phyloP scores from a whole-genome alignment of 2,113 vertebrate genomes.

The Gorilla gorilla region DNA sequence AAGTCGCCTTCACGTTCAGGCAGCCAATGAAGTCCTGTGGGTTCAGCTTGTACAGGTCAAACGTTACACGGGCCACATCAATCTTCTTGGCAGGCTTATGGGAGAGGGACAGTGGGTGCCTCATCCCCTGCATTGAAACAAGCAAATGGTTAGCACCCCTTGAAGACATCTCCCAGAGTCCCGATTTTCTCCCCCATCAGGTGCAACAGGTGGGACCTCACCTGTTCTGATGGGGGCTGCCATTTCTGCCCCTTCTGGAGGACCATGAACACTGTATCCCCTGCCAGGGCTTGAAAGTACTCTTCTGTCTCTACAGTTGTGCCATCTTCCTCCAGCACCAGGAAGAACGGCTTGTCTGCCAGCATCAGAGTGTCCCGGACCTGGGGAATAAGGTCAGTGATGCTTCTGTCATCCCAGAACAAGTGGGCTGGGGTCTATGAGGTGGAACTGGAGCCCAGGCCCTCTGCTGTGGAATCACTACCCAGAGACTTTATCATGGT shows the following conservation, averaged over 20 bases:
- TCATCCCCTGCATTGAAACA: constrained; percentile 35
- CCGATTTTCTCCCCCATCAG: accelerated
- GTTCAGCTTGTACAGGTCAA: constrained; percentile 95
- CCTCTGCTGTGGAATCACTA: not conserved
- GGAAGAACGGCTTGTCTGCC: constrained; percentile 57
- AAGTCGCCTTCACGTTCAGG: constrained; percentile 93
- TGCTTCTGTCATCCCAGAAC: not conserved
- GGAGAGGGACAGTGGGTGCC: constrained; percentile 78
- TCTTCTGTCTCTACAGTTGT: constrained; percentile 92
- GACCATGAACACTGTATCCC: constrained; percentile 89
- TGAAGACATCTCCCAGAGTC: not conserved
- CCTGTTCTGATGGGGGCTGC: constrained; percentile 82
- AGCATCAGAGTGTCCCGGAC: constrained; percentile 82
- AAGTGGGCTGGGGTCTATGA: not conserved
- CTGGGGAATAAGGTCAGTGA: constrained; percentile 76
- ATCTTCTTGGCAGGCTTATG: constrained; percentile 84
- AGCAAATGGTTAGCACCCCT: not conserved
- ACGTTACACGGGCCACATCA: constrained; percentile 92
- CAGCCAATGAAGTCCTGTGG: constrained; percentile 94
- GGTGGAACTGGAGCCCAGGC: not conserved
- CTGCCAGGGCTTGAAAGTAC: constrained; percentile 90
- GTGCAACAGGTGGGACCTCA: constrained; percentile 22
- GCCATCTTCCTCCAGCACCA: constrained; percentile 96
- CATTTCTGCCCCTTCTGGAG: constrained; percentile 91
- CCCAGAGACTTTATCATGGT: not conserved